phyloP scores from a whole-genome alignment of 2,113 vertebrate genomes.

The Nymphicus hollandicus region DNA sequence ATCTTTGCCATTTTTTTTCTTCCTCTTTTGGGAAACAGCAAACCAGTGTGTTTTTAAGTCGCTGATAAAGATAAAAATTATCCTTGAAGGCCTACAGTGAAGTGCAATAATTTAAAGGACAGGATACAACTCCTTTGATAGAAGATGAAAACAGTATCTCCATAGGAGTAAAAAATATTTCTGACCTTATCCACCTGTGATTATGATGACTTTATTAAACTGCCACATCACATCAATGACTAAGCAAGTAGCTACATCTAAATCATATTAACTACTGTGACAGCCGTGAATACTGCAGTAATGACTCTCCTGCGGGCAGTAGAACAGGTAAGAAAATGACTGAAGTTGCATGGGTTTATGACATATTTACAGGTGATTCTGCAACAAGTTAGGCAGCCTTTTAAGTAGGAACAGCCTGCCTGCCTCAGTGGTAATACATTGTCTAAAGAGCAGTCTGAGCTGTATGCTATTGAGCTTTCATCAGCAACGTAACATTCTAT shows the following conservation, averaged over 20 bases:
- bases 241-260: conserved; percentile 16
- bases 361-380: background rate
- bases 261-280: conserved; percentile 28
- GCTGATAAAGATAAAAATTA: background rate
- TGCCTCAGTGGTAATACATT: background rate
- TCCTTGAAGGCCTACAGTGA: background rate
- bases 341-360: background rate
- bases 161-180: background rate
- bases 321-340: conserved; percentile 21
- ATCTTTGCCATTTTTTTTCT: background rate
- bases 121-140: background rate
- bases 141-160: background rate
- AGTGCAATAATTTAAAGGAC: background rate
- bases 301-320: background rate
- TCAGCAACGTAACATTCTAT: background rate
- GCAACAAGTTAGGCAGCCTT: background rate
- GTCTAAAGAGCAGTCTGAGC: background rate
- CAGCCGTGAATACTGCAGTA: background rate
- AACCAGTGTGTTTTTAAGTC: background rate
- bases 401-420: background rate
- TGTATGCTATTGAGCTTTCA: background rate
- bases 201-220: conserved; percentile 40
- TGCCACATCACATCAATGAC: conserved; percentile 14
- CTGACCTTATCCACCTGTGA: background rate
- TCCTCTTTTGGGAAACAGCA: background rate